A percentile compares a stretch with the other conserved stretches of the same genome.
phyloP scores from a whole-genome alignment of 1,140 invertebrate species.

The Drosophila pandora region DNA sequence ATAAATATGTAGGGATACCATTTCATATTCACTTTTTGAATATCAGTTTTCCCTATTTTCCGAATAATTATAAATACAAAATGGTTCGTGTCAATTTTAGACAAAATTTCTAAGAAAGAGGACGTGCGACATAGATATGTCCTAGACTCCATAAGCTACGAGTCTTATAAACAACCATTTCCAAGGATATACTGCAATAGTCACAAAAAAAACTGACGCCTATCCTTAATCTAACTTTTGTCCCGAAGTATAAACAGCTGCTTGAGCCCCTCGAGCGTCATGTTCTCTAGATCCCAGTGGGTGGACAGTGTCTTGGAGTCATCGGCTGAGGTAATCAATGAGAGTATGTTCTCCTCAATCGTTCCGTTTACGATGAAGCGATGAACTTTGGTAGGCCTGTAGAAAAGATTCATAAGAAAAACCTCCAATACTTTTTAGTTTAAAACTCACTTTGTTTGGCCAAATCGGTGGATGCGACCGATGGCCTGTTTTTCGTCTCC shows the following conservation, averaged over 20 bases:
- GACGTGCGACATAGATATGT: too few relatives aligned
- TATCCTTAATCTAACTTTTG: constrained; percentile 6
- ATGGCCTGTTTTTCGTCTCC: constrained; percentile 91
- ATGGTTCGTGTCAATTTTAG: too few relatives aligned
- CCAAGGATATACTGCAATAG: too few relatives aligned
- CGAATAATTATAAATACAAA: too few relatives aligned
- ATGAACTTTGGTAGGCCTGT: constrained; percentile 87
- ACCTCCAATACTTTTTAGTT: neutral
- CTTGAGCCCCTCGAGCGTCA: constrained; percentile 63
- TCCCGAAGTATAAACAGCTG: constrained; percentile 59
- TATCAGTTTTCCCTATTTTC: too few relatives aligned
- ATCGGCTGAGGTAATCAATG: constrained; percentile 67
- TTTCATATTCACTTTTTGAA: too few relatives aligned
- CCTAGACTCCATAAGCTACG: too few relatives aligned
- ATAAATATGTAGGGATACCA: too few relatives aligned
- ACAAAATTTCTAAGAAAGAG: too few relatives aligned
- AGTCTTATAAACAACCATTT: too few relatives aligned
- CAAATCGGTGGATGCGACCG: constrained; percentile 91
- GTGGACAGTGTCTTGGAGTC: constrained; percentile 54
- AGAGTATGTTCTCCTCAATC: constrained; percentile 89
- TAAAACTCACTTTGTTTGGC: constrained; percentile 87
- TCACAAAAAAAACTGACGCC: too few relatives aligned
- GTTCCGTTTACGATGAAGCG: constrained; percentile 88
- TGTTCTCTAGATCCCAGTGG: constrained; percentile 75
- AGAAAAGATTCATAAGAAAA: constrained; percentile 24